These are phyloP conservation scores for Hetaerina titia DNA, from an alignment of 2,888 invertebrate genomes.

Conservation along the genomic window DNA sequence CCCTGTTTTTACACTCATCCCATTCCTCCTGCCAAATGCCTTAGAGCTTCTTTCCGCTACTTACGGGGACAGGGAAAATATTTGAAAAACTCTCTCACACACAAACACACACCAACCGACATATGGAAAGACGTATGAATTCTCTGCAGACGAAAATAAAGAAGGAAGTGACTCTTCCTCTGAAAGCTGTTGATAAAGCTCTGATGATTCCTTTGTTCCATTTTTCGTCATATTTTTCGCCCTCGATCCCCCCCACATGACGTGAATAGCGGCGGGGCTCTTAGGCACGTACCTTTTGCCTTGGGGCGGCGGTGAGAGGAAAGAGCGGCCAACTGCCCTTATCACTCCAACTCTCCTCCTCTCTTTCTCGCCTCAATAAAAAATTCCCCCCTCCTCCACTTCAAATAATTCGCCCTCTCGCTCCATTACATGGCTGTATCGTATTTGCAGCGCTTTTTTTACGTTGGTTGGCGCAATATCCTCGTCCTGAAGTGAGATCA, in stretches of 20 bases:
- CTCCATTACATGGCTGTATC: too few species aligned
- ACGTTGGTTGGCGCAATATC: too few species aligned
- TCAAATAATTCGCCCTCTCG: too few species aligned
- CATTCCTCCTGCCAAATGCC: neutral
- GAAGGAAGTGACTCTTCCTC: neutral
- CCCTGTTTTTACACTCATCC: neutral
- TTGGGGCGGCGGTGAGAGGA: neutral
- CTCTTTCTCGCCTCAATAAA: neutral
- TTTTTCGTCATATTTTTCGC: neutral
- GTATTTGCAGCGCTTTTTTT: too few species aligned
- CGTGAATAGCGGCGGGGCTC: neutral
- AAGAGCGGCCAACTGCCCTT: too few species aligned
- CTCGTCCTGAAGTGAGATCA: too few species aligned
- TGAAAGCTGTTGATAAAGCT: neutral
- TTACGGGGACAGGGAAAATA: neutral
- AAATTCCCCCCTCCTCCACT: neutral
- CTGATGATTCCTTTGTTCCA: neutral
- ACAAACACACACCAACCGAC: neutral
- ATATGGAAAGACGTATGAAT: neutral
- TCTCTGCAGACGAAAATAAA: neutral
- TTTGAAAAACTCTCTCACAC: neutral
- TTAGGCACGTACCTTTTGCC: neutral
- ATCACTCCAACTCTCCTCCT: neutral
- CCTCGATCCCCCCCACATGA: neutral
- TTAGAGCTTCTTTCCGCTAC: neutral